Evolutionary conservation across 92 coral and sea anemone species (phyloP).

Genomic region (Porites evermanni): DNA sequence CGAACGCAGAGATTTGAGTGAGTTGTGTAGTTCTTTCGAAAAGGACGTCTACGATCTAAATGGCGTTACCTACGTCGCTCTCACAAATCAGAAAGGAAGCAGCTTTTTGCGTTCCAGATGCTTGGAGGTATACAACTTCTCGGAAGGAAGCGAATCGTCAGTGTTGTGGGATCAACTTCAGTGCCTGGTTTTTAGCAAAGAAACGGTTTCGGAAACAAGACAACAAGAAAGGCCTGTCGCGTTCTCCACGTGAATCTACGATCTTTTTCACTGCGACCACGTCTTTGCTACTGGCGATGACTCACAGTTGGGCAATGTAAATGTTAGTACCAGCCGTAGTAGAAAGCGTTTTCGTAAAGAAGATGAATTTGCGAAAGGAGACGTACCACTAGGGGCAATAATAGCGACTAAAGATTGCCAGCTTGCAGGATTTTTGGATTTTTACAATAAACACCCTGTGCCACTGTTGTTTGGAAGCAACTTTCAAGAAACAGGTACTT

Average conservation of each 20-base stretch:
- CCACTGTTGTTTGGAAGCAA: slow-evolving; percentile 1
- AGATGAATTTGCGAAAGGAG: slow-evolving; percentile 10
- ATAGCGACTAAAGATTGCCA: background rate
- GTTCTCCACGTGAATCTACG: background rate
- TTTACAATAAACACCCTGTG: background rate
- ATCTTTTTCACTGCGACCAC: slow-evolving; percentile 10
- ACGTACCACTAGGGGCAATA: slow-evolving; percentile 10
- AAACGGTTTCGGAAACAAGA: background rate
- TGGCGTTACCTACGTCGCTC: slow-evolving; percentile 17
- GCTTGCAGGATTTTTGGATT: slow-evolving; percentile 28
- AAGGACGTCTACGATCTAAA: background rate
- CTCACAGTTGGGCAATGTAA: background rate
- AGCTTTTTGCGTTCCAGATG: background rate
- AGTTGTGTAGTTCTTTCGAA: slow-evolving; percentile 8
- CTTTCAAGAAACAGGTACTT: no score
- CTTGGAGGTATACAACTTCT: background rate
- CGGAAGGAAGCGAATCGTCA: background rate
- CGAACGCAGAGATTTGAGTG: slow-evolving; percentile 20
- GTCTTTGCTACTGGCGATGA: background rate
- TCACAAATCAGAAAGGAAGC: background rate
- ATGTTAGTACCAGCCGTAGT: background rate
- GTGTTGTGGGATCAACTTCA: background rate
- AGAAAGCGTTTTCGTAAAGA: background rate
- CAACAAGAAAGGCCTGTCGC: background rate
- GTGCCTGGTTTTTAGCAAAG: background rate